Evolutionary conservation across 1,140 invertebrate genomes (phyloP).

Genomic region (Drosophila lowei): DNA sequence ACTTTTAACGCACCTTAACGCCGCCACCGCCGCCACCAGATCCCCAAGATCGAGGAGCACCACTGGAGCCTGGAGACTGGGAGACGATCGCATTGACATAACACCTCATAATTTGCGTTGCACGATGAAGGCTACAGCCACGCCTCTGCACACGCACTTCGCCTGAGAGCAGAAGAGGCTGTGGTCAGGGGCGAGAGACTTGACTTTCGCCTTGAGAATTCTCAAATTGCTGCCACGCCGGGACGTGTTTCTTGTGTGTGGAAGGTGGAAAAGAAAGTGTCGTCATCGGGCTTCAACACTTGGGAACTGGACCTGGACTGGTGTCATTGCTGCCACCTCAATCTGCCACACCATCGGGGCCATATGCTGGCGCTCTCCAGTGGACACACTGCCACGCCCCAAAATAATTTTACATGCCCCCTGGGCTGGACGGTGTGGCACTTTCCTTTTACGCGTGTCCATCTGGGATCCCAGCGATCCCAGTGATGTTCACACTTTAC

Average conservation of each 20-base stretch:
- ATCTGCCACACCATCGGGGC: slow-evolving; percentile 13
- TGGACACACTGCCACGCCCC: slow-evolving; percentile 53
- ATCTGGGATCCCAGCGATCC: slow-evolving; percentile 27
- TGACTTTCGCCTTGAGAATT: slow-evolving; percentile 79
- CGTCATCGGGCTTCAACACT: slow-evolving; percentile 61
- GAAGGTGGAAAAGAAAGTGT: slow-evolving; percentile 72
- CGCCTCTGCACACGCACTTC: slow-evolving; percentile 67
- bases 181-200: background rate
- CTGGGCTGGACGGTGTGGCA: slow-evolving; percentile 57
- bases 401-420: slow-evolving; percentile 68
- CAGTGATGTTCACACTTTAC: slow-evolving; percentile 77
- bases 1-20: slow-evolving; percentile 78
- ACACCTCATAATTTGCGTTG: slow-evolving; percentile 79
- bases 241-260: no score
- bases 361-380: slow-evolving; percentile 39
- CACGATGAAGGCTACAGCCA: slow-evolving; percentile 63
- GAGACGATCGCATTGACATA: slow-evolving; percentile 68
- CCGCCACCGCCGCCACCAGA: slow-evolving; percentile 18
- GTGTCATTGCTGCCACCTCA: slow-evolving; percentile 58
- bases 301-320: slow-evolving; percentile 9
- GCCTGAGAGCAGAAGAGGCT: no score
- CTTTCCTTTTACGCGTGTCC: slow-evolving; percentile 78
- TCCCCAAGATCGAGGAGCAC: slow-evolving; percentile 16
- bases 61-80: slow-evolving; percentile 5
- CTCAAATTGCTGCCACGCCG: slow-evolving; percentile 55